Conservation (phyloP, 2,888 invertebrate genomes). For the Biston stratarius region DNA sequence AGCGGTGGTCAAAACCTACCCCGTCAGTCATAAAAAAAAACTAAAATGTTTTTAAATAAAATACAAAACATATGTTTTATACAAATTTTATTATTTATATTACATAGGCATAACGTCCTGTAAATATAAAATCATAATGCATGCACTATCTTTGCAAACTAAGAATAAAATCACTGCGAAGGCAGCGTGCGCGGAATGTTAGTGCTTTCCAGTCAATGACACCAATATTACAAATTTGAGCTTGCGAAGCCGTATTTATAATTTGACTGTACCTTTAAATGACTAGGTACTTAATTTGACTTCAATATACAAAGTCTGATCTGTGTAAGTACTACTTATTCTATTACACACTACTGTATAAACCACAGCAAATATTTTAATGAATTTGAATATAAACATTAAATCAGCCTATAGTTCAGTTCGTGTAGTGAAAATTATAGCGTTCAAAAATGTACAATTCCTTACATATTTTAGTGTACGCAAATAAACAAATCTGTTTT, state of each 20-base stretch:
- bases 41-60: not conserved
- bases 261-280: conserved; percentile 12
- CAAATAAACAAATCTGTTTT: conserved; percentile 1
- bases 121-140: conserved; percentile 58
- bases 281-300: conserved; percentile 2
- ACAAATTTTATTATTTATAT: conserved; percentile 59
- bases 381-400: conserved; percentile 7
- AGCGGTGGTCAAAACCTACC: no score
- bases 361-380: conserved; percentile 11
- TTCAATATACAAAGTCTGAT: not conserved
- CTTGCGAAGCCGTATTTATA: not conserved
- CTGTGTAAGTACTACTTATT: conserved; percentile 12
- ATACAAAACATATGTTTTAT: conserved; percentile 30
- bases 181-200: conserved; percentile 55
- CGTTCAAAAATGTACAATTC: not conserved
- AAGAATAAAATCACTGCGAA: conserved; percentile 44
- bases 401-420: conserved; percentile 34
- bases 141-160: conserved; percentile 55
- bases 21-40: no score
- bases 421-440: conserved; percentile 14
- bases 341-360: conserved; percentile 12
- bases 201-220: conserved; percentile 36
- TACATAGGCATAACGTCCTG: conserved; percentile 70
- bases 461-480: conserved; percentile 5
- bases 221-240: conserved; percentile 24